Base-by-base conservation (phyloP, 2,113 vertebrate genomes). In the Actinemys pallida region DNA sequence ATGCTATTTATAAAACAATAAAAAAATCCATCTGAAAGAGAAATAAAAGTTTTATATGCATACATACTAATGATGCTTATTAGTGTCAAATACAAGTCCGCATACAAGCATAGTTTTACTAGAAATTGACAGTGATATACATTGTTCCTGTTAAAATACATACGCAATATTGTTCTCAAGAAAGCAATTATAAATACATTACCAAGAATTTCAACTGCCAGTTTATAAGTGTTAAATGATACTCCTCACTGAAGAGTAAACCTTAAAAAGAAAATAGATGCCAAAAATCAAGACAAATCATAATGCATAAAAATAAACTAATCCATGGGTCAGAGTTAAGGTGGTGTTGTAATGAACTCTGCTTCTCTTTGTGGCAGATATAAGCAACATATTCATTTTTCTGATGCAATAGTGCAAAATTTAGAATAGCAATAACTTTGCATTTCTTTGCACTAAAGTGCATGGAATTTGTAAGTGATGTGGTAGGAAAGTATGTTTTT, bases 331-430 rank as follows among this genome's bases (percentile, higher is more conserved):
- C 59, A 80, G 47, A 91, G 90, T 35, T 84, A 92, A 92, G 22
- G 2, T 1, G 47, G 9, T 2, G 1, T 92, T 90, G 50, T 81
- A 87, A 94, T 90, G 81, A 94, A 88, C n/a, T 56, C 35, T 35
- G 14, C 42, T 47, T 8, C 47, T 83, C 39, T 83, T 94, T 81
- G 75, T 82, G 83, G 10, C 22, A 76, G 2, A 1, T 76, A 69
- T 39, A 87, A 92, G 88, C 92, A 87, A 91, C 85, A 86, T 82
- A 56, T 83, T 91, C 94, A n/a, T 93, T 97, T 95, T 92, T 91
- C 80, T 90, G 2, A 50, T 76, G 86, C 93, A 72, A 49, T 57
- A 90, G 81, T 94, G 31, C 86, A 94, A 95, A 85, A 96, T 88
- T 96, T 39, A 47, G 27, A 78, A 87, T 79, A 80, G 17, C 35